These are phyloP conservation scores for Pachyrhynchus sulphureomaculatus DNA, from an alignment of 1,140 invertebrate genomes.

Conservation along the genomic window DNA sequence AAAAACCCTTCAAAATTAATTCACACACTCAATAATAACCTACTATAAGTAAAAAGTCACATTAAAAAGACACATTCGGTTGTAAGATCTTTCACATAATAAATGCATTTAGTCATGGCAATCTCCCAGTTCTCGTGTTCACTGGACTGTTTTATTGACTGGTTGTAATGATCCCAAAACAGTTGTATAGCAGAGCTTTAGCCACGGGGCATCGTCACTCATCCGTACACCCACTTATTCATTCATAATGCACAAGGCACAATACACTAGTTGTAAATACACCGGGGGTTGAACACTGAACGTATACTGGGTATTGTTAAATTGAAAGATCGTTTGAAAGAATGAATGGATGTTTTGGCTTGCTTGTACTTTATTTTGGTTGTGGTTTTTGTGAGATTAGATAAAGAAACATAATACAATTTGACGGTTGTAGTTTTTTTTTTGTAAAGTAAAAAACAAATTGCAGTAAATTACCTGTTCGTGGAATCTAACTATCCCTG, in stretches of 20 bases:
- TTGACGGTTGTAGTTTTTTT: neutral
- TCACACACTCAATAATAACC: too few relatives aligned
- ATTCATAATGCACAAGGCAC: slow-evolving; percentile 28
- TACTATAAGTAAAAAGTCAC: too few relatives aligned
- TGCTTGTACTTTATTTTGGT: neutral
- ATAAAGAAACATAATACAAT: slow-evolving; percentile 4
- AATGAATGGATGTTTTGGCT: neutral
- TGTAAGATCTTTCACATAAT: slow-evolving; percentile 1
- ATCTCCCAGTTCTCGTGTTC: slow-evolving; percentile 25
- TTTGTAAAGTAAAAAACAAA: too few relatives aligned
- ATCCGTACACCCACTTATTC: slow-evolving; percentile 37
- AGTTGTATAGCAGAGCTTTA: slow-evolving; percentile 38
- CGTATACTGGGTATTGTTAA: neutral
- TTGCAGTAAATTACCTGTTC: too few relatives aligned
- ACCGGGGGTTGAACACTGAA: neutral
- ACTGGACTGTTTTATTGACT: slow-evolving; percentile 39
- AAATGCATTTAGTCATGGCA: slow-evolving; percentile 6
- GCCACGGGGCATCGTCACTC: slow-evolving; percentile 38
- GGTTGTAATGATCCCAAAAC: slow-evolving; percentile 40
- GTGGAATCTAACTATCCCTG: too few relatives aligned
- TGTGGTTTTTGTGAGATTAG: neutral
- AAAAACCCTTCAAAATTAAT: too few relatives aligned
- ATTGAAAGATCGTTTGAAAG: neutral
- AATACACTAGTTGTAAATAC: slow-evolving; percentile 6
- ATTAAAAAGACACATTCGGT: neutral